These are phyloP conservation scores for Chaetodon auriga DNA, from an alignment of 2,113 vertebrate species.

Conservation along the genomic window DNA sequence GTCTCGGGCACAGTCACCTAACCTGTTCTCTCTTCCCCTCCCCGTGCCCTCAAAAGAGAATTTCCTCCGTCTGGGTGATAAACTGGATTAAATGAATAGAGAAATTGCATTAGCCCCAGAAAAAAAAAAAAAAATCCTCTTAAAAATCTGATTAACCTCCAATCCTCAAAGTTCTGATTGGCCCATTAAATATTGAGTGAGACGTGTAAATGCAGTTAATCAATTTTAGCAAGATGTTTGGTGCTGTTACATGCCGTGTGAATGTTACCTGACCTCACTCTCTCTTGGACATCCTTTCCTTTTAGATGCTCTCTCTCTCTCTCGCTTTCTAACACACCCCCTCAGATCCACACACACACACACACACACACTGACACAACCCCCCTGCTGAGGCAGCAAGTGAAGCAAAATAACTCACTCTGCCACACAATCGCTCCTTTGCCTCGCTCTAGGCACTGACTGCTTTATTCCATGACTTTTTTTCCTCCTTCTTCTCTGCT, in stretches of 20 bases:
- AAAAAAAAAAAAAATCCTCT: slow-evolving; percentile 35
- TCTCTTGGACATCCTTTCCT: slow-evolving; percentile 63
- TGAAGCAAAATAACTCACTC: slow-evolving; percentile 87
- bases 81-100: slow-evolving; percentile 59
- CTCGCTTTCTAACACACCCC: slow-evolving; percentile 53
- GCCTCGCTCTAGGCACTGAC: slow-evolving; percentile 79
- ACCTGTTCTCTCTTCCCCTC: slow-evolving; percentile 18
- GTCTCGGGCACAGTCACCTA: slow-evolving; percentile 17
- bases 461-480: slow-evolving; percentile 79
- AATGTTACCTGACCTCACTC: slow-evolving; percentile 77
- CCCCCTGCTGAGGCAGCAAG: slow-evolving; percentile 83
- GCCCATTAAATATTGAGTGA: slow-evolving; percentile 53
- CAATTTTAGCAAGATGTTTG: slow-evolving; percentile 42
- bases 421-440: slow-evolving; percentile 84
- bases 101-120: slow-evolving; percentile 36
- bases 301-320: slow-evolving; percentile 59
- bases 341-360: slow-evolving; percentile 54
- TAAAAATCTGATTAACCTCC: slow-evolving; percentile 60
- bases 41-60: slow-evolving; percentile 12
- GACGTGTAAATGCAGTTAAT: slow-evolving; percentile 58
- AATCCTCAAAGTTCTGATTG: slow-evolving; percentile 50
- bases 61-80: slow-evolving; percentile 45
- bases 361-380: slow-evolving; percentile 48
- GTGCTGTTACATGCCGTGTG: slow-evolving; percentile 61
- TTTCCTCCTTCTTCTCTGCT: slow-evolving; percentile 7